Base-by-base conservation (phyloP, 2,797 vertebrate species). In the Halcyon badia region DNA sequence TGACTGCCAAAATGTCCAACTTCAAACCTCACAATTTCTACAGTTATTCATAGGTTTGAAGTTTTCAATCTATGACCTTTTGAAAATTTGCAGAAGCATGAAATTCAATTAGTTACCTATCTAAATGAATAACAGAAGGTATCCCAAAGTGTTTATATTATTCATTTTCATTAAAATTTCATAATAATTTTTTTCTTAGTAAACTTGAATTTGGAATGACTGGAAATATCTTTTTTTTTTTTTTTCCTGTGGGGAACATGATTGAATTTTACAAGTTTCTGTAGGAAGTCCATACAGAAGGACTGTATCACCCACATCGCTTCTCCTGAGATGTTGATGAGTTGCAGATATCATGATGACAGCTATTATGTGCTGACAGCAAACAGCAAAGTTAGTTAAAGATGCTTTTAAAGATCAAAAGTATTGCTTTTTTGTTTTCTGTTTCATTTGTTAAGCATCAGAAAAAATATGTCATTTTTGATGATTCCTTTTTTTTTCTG, bases 21-120 rank as follows among this genome's bases (percentile, higher is more conserved):
- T 93, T 92, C 70, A 79, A 81, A 71, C 37, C 54, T 89, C 58
- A 87, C 42, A 87, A 72, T 30, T 89, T 89, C 26, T 87, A 62
- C 41, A 82, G 24, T 91, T 94, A 79, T 87, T 92, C 64, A 87
- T 42, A 62, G 24, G 24, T 84, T 87, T 94, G 66, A 3, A 69
- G 76, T 82, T 96, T 90, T 92, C 70, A 72, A 1, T 91, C 87
- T 84, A 20, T 89, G 89, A 93, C 73, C 81, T 89, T 92, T 51
- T 69, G 46, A 92, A 92, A 94, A 94, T 72, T 54, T 82, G 42
- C 76, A 39, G 30, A 64, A 87, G 58, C 56, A 62, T 79, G 58
- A 94, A 96, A 95, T 92, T 83, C 51, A 72, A 39, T 90, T 86
- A 87, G n/a, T 72, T 92, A 69, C 35, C 25, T 76, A 81, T 75